phyloP scores from a whole-genome alignment of 2,113 vertebrate species.

The Poecilia latipinna region DNA sequence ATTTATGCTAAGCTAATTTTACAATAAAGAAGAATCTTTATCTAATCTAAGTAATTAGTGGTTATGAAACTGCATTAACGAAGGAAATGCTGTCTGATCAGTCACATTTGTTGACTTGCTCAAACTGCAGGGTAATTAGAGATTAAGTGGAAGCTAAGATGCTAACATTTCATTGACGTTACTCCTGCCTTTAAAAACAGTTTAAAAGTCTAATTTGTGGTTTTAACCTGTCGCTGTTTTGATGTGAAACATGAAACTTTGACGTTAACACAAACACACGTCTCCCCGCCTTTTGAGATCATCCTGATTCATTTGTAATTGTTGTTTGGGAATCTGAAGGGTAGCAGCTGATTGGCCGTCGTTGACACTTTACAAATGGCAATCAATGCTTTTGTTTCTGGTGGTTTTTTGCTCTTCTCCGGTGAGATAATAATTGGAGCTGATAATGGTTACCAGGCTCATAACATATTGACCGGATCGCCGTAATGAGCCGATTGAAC shows the following conservation, averaged over 20 bases:
- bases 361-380: constrained; percentile 52
- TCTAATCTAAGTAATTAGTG: not conserved
- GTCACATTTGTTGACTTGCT: not conserved
- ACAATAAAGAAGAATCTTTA: too few species aligned
- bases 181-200: too few species aligned
- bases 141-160: not conserved
- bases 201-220: too few species aligned
- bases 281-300: not conserved
- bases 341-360: constrained; percentile 28
- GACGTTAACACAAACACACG: not conserved
- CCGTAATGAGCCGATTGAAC: constrained; percentile 50
- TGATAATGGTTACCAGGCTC: constrained; percentile 61
- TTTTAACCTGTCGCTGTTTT: not conserved
- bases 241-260: not conserved
- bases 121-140: not conserved
- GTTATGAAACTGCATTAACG: not conserved
- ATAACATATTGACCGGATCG: constrained; percentile 57
- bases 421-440: constrained; percentile 56
- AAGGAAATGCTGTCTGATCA: too few species aligned
- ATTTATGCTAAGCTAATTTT: too few species aligned
- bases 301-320: not conserved
- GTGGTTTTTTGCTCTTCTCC: constrained; percentile 35
- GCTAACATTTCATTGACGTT: too few species aligned
- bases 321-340: not conserved
- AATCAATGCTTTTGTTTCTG: constrained; percentile 52